Evolutionary conservation across 2,888 invertebrate species (phyloP).

Genomic region (Bombylius major): DNA sequence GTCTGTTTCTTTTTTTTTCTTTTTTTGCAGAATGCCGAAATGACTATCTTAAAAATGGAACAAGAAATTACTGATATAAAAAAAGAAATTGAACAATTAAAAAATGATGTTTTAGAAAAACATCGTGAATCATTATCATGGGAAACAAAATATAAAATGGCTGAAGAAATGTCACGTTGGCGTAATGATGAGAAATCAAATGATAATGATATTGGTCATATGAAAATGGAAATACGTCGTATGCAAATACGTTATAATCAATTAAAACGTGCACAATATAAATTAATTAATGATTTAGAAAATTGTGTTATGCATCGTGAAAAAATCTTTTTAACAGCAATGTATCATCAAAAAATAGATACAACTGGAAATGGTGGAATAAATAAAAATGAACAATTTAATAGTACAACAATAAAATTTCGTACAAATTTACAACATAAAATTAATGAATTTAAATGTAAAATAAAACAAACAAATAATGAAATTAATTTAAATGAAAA

Average conservation of each 20-base stretch:
- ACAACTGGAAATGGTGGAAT: constrained; percentile 16
- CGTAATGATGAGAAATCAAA: constrained; percentile 51
- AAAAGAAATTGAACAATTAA: constrained; percentile 46
- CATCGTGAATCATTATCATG: constrained; percentile 61
- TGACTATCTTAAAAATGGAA: constrained; percentile 51
- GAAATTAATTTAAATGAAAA: constrained; percentile 24
- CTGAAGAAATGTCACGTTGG: constrained; percentile 56
- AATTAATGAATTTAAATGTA: constrained; percentile 44
- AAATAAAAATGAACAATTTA: background rate
- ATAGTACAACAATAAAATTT: constrained; percentile 22
- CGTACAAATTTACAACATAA: constrained; percentile 43
- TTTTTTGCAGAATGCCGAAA: constrained; percentile 49
- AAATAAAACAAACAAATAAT: constrained; percentile 41
- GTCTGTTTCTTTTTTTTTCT: background rate
- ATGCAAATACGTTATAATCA: constrained; percentile 53
- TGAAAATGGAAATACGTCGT: constrained; percentile 70
- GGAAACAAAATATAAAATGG: constrained; percentile 66
- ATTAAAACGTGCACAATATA: constrained; percentile 32
- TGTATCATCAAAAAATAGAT: constrained; percentile 42
- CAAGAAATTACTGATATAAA: constrained; percentile 53
- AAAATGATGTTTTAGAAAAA: constrained; percentile 46
- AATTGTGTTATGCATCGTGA: constrained; percentile 51
- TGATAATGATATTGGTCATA: constrained; percentile 58
- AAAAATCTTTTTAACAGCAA: constrained; percentile 45
- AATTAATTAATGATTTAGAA: constrained; percentile 47